Percentiles rank a stretch among this genome's conserved stretches.
phyloP scores from a whole-genome alignment of 2,113 vertebrate species.

The Channa argus region DNA sequence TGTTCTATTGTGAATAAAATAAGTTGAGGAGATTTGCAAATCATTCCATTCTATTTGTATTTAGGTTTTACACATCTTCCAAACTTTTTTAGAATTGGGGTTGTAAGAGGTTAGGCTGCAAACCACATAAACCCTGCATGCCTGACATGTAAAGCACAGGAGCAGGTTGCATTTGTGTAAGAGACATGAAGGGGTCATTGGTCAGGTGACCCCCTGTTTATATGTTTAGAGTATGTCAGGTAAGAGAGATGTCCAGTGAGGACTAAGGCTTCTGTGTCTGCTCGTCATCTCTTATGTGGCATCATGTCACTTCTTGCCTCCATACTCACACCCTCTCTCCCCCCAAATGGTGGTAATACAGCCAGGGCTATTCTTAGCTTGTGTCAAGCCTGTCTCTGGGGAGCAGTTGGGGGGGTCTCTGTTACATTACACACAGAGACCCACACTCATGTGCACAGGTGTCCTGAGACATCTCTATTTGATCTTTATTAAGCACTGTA shows the following conservation, averaged over 20 bases:
- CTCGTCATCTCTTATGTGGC: constrained; percentile 48
- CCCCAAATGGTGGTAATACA: constrained; percentile 38
- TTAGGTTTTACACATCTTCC: too few species aligned
- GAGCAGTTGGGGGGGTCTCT: constrained; percentile 56
- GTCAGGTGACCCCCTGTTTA: constrained; percentile 24
- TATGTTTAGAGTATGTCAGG: constrained; percentile 33
- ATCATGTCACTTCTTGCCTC: constrained; percentile 39
- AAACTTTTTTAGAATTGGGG: too few species aligned
- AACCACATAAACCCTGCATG: constrained; percentile 19
- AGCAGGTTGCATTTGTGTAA: background rate
- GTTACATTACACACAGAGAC: constrained; percentile 48
- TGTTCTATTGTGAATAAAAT: too few species aligned
- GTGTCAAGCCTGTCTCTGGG: constrained; percentile 73
- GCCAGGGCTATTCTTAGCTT: constrained; percentile 73
- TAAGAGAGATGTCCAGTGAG: constrained; percentile 64
- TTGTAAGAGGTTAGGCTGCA: constrained; percentile 32
- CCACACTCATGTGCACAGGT: constrained; percentile 47
- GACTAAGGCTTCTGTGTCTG: constrained; percentile 48
- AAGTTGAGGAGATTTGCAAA: too few species aligned
- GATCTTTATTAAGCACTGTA: constrained; percentile 55
- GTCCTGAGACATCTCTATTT: constrained; percentile 69
- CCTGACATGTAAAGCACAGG: constrained; percentile 27
- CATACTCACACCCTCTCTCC: constrained; percentile 4
- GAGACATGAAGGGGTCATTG: constrained; percentile 32
- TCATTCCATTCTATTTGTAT: too few species aligned